Conservation (phyloP, 2,797 vertebrate species). For the Myripristis murdjan region DNA sequence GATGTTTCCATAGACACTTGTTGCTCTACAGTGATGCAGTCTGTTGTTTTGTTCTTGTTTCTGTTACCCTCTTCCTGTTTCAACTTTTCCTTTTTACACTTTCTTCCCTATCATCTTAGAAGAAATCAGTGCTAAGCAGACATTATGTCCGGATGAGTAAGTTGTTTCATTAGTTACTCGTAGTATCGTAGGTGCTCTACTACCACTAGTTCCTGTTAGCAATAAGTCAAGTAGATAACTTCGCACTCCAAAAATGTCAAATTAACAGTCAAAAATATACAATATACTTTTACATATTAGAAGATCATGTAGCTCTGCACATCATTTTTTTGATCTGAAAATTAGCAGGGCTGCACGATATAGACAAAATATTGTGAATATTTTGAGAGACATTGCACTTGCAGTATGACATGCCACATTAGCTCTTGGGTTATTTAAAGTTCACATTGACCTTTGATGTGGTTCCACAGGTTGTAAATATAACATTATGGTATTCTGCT, state of each 20-base stretch:
- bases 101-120: constrained; percentile 87
- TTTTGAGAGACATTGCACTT: background rate
- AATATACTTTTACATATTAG: constrained; percentile 1
- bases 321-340: background rate
- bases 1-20: constrained; percentile 40
- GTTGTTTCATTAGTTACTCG: constrained; percentile 70
- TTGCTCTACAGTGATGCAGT: constrained; percentile 40
- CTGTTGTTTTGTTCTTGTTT: constrained; percentile 56
- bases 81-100: constrained; percentile 65
- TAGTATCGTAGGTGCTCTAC: constrained; percentile 37
- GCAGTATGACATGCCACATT: background rate
- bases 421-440: background rate
- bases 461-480: too few relatives aligned
- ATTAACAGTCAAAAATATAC: background rate
- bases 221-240: constrained; percentile 48
- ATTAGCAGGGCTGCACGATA: constrained; percentile 30
- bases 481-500: too few relatives aligned
- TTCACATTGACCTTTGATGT: too few relatives aligned
- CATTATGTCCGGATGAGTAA: constrained; percentile 86
- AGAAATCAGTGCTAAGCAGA: constrained; percentile 88
- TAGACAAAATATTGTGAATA: background rate
- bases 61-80: constrained; percentile 63
- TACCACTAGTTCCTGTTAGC: constrained; percentile 38
- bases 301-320: background rate
- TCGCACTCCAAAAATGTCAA: background rate